Percentiles rank a stretch among this genome's conserved stretches.
These are phyloP conservation scores for Colletes collaris DNA, from an alignment of 2,888 invertebrate species.

Conservation along the genomic window DNA sequence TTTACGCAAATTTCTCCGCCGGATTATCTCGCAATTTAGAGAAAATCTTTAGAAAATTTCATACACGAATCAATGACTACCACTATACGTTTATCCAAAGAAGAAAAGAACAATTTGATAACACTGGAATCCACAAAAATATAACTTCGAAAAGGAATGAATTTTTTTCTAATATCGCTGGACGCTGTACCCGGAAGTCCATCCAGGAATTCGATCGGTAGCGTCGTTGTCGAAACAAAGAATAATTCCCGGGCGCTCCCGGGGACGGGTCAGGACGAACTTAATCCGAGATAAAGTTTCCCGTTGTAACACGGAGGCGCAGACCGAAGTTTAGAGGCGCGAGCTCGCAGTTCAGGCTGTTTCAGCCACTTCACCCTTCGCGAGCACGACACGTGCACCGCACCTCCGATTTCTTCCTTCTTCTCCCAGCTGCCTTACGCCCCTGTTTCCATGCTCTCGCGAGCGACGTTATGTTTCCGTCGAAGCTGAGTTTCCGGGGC, in stretches of 20 bases:
- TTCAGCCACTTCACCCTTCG: constrained; percentile 55
- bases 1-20: too few relatives aligned
- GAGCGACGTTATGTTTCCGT: constrained; percentile 70
- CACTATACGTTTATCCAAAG: too few relatives aligned
- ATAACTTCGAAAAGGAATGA: too few relatives aligned
- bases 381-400: constrained; percentile 61
- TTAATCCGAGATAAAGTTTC: constrained; percentile 47
- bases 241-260: constrained; percentile 30
- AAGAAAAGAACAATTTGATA: too few relatives aligned
- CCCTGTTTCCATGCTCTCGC: constrained; percentile 56
- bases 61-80: too few relatives aligned
- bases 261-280: constrained; percentile 34
- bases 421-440: constrained; percentile 54
- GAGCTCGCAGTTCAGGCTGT: constrained; percentile 52
- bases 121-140: too few relatives aligned
- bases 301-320: constrained; percentile 30
- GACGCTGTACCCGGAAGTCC: not conserved
- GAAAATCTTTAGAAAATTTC: too few relatives aligned
- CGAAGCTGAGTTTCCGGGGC: constrained; percentile 65
- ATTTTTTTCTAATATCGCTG: too few relatives aligned
- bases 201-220: constrained; percentile 2
- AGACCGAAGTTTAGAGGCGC: constrained; percentile 50
- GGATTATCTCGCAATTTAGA: too few relatives aligned
- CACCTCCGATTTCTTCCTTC: constrained; percentile 61
- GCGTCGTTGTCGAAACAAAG: constrained; percentile 12